Conservation (phyloP, 1,140 invertebrate species). For the Drosophila teissieri region DNA sequence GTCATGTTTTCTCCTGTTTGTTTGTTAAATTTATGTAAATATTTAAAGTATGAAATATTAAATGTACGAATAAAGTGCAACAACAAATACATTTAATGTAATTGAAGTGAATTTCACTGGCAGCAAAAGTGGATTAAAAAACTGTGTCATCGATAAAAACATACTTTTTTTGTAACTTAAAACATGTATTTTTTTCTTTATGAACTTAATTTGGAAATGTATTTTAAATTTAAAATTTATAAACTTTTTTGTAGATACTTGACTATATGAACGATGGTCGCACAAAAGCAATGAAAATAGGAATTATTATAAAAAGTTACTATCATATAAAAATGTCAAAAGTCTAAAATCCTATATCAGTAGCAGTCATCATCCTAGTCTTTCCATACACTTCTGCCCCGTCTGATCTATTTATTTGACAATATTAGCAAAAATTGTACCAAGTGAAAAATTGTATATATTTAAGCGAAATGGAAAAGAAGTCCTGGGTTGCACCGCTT, state of each 20-base stretch:
- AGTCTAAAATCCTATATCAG: too few relatives aligned
- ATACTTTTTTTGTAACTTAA: too few relatives aligned
- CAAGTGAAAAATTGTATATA: not conserved
- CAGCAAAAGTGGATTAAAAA: not conserved
- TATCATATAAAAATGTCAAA: too few relatives aligned
- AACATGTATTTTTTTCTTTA: too few relatives aligned
- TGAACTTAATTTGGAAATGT: too few relatives aligned
- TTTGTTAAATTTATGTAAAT: slow-evolving; percentile 84
- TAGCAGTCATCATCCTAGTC: not conserved
- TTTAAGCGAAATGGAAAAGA: not conserved
- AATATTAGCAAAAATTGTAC: not conserved
- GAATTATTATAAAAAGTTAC: too few relatives aligned
- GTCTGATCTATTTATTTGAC: not conserved
- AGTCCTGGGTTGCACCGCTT: slow-evolving; percentile 8
- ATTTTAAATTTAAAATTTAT: too few relatives aligned
- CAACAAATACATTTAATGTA: slow-evolving; percentile 83
- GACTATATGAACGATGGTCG: too few relatives aligned
- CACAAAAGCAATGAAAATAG: too few relatives aligned
- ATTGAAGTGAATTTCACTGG: slow-evolving; percentile 32
- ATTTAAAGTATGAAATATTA: slow-evolving; percentile 83
- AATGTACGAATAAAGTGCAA: slow-evolving; percentile 83
- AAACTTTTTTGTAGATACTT: too few relatives aligned
- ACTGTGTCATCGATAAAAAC: not conserved
- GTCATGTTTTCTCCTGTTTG: slow-evolving; percentile 82
- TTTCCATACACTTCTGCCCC: not conserved